Evolutionary conservation across 1,140 invertebrate genomes (phyloP).

Genomic region (Muscidifurax raptorellus): DNA sequence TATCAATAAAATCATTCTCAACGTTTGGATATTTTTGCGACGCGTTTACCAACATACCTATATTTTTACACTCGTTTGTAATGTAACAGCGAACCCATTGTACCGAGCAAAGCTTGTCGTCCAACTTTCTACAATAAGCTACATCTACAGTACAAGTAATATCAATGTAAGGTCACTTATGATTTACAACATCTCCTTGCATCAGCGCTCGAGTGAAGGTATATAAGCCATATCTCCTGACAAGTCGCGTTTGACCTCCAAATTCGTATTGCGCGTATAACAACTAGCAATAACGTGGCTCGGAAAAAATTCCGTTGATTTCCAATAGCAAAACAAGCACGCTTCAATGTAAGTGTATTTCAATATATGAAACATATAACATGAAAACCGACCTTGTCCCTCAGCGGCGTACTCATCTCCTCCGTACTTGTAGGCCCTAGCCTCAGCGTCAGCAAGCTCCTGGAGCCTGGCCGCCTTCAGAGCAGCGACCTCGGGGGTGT

Average conservation of each 20-base stretch:
- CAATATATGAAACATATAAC: too few species aligned
- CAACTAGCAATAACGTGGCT: too few species aligned
- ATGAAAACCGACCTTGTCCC: slow-evolving; percentile 63
- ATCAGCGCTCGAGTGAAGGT: background rate
- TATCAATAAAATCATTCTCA: background rate
- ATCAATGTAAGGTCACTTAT: background rate
- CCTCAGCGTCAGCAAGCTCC: slow-evolving; percentile 72
- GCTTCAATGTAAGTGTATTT: background rate
- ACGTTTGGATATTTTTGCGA: background rate
- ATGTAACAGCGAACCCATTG: too few species aligned
- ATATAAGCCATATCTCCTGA: too few species aligned
- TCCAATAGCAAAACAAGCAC: too few species aligned
- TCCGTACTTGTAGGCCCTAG: slow-evolving; percentile 75
- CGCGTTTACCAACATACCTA: background rate
- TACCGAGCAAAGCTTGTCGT: background rate
- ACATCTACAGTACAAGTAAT: background rate
- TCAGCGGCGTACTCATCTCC: slow-evolving; percentile 65
- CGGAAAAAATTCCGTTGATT: too few species aligned
- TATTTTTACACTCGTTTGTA: too few species aligned
- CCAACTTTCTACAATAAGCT: background rate
- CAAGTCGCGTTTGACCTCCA: background rate
- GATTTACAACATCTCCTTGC: background rate
- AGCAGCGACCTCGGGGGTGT: slow-evolving; percentile 79
- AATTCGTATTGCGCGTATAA: too few species aligned
- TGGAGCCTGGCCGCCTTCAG: slow-evolving; percentile 71